phyloP scores from a whole-genome alignment of 1,140 invertebrate species.

The Chelonus insularis region DNA sequence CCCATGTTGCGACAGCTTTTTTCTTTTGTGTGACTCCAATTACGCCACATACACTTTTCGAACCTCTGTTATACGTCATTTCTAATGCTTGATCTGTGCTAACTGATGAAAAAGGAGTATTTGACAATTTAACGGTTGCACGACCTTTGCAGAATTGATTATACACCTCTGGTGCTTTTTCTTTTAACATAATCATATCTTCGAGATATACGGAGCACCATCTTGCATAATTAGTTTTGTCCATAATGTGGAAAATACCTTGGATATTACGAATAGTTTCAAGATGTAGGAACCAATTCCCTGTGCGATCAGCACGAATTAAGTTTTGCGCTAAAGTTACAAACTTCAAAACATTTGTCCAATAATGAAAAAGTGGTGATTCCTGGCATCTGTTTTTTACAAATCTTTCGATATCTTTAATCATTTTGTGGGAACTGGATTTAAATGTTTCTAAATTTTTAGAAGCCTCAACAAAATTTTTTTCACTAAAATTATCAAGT shows the following conservation, averaged over 20 bases:
- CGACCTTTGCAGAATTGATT: slow-evolving; percentile 8
- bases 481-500: too few relatives aligned
- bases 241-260: background rate
- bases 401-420: too few relatives aligned
- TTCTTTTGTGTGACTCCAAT: background rate
- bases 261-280: background rate
- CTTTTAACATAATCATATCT: slow-evolving; percentile 14
- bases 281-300: background rate
- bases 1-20: slow-evolving; percentile 17
- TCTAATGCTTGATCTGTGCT: slow-evolving; percentile 17
- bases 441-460: too few relatives aligned
- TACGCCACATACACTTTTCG: slow-evolving; percentile 12
- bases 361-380: too few relatives aligned
- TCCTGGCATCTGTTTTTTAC: too few relatives aligned
- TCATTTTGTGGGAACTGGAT: too few relatives aligned
- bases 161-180: slow-evolving; percentile 10
- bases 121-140: slow-evolving; percentile 5
- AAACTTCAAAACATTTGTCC: too few relatives aligned
- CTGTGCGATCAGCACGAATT: too few relatives aligned
- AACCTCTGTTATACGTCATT: slow-evolving; percentile 6
- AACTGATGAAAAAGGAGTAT: slow-evolving; percentile 11
- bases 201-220: slow-evolving; percentile 10
- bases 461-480: background rate
- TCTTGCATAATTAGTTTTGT: background rate
- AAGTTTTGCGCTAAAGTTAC: too few relatives aligned